Evolutionary conservation across 2,113 vertebrate species (phyloP).

Genomic region (Plecotus auritus): DNA sequence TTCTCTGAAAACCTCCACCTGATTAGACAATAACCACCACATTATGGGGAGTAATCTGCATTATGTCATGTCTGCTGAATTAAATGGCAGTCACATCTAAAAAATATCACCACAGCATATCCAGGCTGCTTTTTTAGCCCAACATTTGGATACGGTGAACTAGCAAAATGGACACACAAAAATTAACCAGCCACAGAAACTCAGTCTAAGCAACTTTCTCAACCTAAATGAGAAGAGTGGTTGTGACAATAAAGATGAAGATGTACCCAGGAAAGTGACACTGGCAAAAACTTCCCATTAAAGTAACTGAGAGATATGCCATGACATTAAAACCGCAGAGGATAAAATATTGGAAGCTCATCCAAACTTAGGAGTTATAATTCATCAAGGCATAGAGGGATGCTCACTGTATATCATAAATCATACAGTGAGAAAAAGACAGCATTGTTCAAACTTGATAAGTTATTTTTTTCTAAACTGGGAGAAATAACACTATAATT

Average conservation of each 20-base stretch:
- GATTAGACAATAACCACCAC: background rate
- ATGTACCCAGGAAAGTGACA: background rate
- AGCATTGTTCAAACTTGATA: background rate
- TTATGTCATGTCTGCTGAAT: background rate
- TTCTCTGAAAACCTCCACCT: background rate
- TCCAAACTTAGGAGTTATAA: background rate
- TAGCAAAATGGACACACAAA: background rate
- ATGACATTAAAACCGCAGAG: background rate
- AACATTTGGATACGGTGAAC: background rate
- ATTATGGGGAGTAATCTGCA: background rate
- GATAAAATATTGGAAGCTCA: background rate
- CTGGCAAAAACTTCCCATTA: background rate
- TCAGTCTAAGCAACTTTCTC: background rate
- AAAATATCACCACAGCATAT: background rate
- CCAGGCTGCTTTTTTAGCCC: background rate
- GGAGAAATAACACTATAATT: background rate
- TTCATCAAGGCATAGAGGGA: background rate
- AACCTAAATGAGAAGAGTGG: background rate
- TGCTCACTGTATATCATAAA: background rate
- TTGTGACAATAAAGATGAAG: background rate
- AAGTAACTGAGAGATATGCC: background rate
- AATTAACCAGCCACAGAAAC: background rate
- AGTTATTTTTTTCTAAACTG: background rate
- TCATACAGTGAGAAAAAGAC: background rate
- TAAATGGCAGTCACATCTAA: background rate